Evolutionary conservation across 2,888 invertebrate species (phyloP).

Genomic region (Drosophila pseudotalamancana): DNA sequence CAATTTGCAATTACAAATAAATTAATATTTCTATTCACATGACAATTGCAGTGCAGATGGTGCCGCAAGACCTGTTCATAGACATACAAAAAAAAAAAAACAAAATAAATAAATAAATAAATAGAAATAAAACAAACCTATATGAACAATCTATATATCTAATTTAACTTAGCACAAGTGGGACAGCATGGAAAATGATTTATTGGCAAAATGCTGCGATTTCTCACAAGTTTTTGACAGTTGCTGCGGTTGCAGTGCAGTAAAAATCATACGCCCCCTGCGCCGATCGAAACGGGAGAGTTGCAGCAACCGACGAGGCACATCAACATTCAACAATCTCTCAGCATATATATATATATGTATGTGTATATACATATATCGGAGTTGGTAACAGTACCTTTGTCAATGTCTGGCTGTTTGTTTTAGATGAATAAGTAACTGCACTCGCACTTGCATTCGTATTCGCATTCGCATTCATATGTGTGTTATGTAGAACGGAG

Average conservation of each 20-base stretch:
- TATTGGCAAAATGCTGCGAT: slow-evolving; percentile 45
- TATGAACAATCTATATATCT: slow-evolving; percentile 14
- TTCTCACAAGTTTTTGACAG: slow-evolving; percentile 57
- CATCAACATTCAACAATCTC: slow-evolving; percentile 51
- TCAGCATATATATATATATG: slow-evolving; percentile 1
- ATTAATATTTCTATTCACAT: no score
- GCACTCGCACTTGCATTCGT: slow-evolving; percentile 17
- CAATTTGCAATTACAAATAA: no score
- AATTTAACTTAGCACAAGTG: slow-evolving; percentile 25
- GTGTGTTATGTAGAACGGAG: slow-evolving; percentile 57
- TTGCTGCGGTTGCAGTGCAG: slow-evolving; percentile 38
- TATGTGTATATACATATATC: background rate
- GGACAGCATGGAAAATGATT: slow-evolving; percentile 45
- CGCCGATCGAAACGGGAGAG: slow-evolving; percentile 18
- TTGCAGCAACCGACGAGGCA: slow-evolving; percentile 21
- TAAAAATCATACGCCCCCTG: slow-evolving; percentile 54
- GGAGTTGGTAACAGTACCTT: slow-evolving; percentile 57
- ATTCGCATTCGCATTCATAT: slow-evolving; percentile 14
- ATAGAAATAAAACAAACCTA: background rate
- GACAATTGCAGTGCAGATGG: no score
- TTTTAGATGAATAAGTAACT: slow-evolving; percentile 60
- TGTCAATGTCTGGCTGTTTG: slow-evolving; percentile 66
- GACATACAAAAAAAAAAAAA: no score
- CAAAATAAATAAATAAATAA: background rate
- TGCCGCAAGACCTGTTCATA: no score